phyloP scores from a whole-genome alignment of 1,140 invertebrate genomes.

The Drosophila biarmipes region DNA sequence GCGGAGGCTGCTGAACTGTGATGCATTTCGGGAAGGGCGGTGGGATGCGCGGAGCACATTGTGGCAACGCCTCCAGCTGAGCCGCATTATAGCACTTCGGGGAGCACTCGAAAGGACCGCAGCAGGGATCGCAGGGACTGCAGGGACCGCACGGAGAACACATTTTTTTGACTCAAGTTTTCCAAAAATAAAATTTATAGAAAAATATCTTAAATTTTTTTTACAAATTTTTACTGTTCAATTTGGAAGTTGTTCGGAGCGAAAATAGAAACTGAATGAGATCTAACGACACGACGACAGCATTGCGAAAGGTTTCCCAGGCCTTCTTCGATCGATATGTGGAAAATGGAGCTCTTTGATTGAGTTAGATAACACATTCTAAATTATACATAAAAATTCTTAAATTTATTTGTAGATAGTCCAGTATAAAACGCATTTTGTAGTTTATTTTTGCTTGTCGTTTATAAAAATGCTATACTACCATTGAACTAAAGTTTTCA shows the following conservation, averaged over 20 bases:
- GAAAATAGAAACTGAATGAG: conserved; percentile 50
- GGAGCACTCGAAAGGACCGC: conserved; percentile 76
- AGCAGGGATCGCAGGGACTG: conserved; percentile 77
- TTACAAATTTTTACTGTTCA: conserved; percentile 27
- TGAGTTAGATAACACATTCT: neutral
- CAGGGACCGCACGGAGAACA: conserved; percentile 72
- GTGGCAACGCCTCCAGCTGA: conserved; percentile 72
- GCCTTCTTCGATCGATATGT: conserved; percentile 10
- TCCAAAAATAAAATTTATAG: conserved; percentile 16
- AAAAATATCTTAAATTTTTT: conserved; percentile 12
- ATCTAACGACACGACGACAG: conserved; percentile 26
- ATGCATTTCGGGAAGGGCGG: conserved; percentile 77
- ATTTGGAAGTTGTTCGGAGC: conserved; percentile 45
- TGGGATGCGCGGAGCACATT: conserved; percentile 76
- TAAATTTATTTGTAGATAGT: too few relatives aligned
- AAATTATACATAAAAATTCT: too few relatives aligned
- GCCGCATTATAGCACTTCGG: conserved; percentile 77
- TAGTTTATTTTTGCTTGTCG: neutral
- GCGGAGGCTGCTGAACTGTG: conserved; percentile 77
- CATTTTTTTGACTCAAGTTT: conserved; percentile 23
- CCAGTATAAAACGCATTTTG: neutral
- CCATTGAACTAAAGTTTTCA: neutral
- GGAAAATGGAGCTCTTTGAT: conserved; percentile 1
- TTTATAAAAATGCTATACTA: neutral
- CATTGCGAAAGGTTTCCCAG: neutral